Conservation (phyloP, 1,140 invertebrate genomes). For the Drosophila erecta region DNA sequence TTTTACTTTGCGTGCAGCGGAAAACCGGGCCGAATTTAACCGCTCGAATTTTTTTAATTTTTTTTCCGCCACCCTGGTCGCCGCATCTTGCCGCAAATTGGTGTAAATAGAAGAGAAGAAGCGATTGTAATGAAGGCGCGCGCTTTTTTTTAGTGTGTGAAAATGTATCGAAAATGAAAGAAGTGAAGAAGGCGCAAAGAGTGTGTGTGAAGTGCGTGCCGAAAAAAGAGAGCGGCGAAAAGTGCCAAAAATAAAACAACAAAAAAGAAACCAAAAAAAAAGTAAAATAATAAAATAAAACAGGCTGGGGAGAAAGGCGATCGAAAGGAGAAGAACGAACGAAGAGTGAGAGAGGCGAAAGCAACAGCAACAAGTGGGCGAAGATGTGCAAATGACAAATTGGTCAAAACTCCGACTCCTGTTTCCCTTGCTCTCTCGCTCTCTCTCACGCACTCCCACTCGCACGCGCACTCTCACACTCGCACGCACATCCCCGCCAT, state of each 20-base stretch:
- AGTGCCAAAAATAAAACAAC: slow-evolving; percentile 46
- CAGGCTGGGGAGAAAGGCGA: slow-evolving; percentile 15
- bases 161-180: slow-evolving; percentile 52
- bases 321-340: slow-evolving; percentile 13
- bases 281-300: not conserved
- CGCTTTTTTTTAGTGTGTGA: slow-evolving; percentile 6
- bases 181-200: slow-evolving; percentile 34
- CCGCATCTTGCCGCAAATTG: slow-evolving; percentile 12
- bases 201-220: slow-evolving; percentile 21
- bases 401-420: slow-evolving; percentile 47
- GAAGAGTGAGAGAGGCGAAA: slow-evolving; percentile 18
- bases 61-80: slow-evolving; percentile 12
- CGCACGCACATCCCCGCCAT: not conserved
- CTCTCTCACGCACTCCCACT: slow-evolving; percentile 2
- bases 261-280: not conserved
- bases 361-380: slow-evolving; percentile 30
- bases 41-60: slow-evolving; percentile 39
- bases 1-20: slow-evolving; percentile 45
- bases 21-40: slow-evolving; percentile 21
- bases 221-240: slow-evolving; percentile 25
- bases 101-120: slow-evolving; percentile 12
- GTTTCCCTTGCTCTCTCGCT: slow-evolving; percentile 28
- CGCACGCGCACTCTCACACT: not conserved
- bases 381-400: slow-evolving; percentile 69
- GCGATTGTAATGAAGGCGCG: slow-evolving; percentile 2